These are phyloP conservation scores for Tympanuchus pallidicinctus DNA, from an alignment of 2,113 vertebrate genomes.

Conservation along the genomic window DNA sequence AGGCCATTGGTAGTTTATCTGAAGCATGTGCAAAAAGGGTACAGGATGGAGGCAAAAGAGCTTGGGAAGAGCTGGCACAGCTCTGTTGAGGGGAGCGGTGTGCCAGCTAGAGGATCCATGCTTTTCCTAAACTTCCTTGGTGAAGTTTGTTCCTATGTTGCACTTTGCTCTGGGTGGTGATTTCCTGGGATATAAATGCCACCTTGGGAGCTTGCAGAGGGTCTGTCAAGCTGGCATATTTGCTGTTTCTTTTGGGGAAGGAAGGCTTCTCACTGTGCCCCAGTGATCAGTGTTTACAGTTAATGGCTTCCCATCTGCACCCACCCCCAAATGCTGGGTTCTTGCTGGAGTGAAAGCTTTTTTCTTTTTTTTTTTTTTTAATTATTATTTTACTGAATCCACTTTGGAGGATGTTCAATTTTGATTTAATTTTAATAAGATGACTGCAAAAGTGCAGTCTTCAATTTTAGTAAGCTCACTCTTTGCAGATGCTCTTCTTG, in stretches of 20 bases:
- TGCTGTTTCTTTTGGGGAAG: fast-evolving
- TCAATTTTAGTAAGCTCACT: not conserved
- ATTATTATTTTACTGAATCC: not conserved
- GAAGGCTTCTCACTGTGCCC: not conserved
- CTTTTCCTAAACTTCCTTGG: not conserved
- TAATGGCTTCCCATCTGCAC: fast-evolving
- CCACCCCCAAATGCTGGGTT: not conserved
- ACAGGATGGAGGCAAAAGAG: not conserved
- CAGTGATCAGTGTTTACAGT: not conserved
- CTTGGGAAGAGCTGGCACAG: not conserved
- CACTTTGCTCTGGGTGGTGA: not conserved
- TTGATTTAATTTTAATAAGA: not conserved
- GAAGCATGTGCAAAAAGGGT: not conserved
- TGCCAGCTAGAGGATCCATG: fast-evolving
- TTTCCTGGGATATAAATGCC: not conserved
- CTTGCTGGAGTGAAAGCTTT: not conserved
- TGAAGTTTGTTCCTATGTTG: not conserved
- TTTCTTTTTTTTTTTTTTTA: not conserved
- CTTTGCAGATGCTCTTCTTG: not conserved
- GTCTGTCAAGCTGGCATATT: not conserved
- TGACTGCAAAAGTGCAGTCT: not conserved
- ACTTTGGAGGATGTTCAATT: not conserved
- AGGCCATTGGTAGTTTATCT: not conserved
- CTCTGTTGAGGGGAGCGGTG: not conserved
- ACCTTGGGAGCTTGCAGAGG: not conserved